Conservation (phyloP, 2,888 invertebrate genomes). For the Pterostichus niger region DNA sequence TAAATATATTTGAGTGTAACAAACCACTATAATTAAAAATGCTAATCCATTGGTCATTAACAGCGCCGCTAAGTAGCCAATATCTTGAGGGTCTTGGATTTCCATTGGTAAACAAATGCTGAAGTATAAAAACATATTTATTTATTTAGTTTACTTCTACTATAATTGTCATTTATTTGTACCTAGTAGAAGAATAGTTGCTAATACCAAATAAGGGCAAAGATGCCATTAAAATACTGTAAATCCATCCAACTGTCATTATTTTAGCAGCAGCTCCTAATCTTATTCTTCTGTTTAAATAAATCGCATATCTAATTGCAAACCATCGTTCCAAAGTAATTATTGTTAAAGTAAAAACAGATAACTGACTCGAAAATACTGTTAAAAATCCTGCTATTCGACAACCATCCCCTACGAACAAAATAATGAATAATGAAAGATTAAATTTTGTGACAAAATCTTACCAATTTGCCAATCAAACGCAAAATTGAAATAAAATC, state of each 20-base stretch:
- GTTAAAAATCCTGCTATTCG: slow-evolving; percentile 93
- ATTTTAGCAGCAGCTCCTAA: slow-evolving; percentile 86
- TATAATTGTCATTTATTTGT: slow-evolving; percentile 66
- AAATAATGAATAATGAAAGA: slow-evolving; percentile 21
- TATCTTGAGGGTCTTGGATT: slow-evolving; percentile 84
- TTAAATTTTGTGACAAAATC: slow-evolving; percentile 54
- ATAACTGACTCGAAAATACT: slow-evolving; percentile 91
- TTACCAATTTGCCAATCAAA: slow-evolving; percentile 92
- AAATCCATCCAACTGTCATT: slow-evolving; percentile 89
- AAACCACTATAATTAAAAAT: slow-evolving; percentile 90
- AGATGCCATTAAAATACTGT: slow-evolving; percentile 87
- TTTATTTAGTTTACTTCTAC: neutral
- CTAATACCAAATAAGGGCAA: slow-evolving; percentile 91
- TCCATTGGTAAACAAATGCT: slow-evolving; percentile 95
- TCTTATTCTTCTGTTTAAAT: slow-evolving; percentile 89
- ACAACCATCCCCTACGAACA: slow-evolving; percentile 84
- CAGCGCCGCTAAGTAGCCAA: slow-evolving; percentile 86
- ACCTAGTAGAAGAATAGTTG: slow-evolving; percentile 92
- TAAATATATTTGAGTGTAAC: slow-evolving; percentile 92
- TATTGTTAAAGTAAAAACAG: slow-evolving; percentile 91
- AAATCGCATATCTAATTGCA: slow-evolving; percentile 90
- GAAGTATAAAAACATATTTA: slow-evolving; percentile 69
- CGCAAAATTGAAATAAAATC: slow-evolving; percentile 93
- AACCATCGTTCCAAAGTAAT: slow-evolving; percentile 93
- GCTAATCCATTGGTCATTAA: slow-evolving; percentile 89